Evolutionary conservation across 2,113 vertebrate species (phyloP).

Genomic region (Oryzias woworae): DNA sequence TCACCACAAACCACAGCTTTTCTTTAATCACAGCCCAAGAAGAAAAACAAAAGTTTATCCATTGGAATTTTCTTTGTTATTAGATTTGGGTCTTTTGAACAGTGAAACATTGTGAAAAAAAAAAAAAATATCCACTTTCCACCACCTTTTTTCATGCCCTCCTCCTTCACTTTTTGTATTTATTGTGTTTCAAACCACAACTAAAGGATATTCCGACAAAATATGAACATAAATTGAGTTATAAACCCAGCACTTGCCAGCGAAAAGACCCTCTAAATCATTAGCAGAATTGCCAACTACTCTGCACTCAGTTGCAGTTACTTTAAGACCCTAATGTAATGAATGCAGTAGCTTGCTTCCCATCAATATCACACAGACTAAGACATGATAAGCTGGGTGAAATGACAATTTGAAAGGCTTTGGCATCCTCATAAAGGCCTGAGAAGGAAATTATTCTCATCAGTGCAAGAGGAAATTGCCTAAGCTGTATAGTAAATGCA

Average conservation of each 20-base stretch:
- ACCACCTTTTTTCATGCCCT: background rate
- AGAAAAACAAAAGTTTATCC: too few relatives aligned
- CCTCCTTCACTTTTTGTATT: constrained; percentile 39
- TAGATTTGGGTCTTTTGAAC: too few relatives aligned
- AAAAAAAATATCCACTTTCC: too few relatives aligned
- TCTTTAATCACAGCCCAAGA: too few relatives aligned
- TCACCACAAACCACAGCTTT: too few relatives aligned
- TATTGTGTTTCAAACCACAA: constrained; percentile 33
- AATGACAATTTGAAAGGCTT: constrained; percentile 60
- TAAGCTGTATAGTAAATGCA: constrained; percentile 49
- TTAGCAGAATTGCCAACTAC: constrained; percentile 46
- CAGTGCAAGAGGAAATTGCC: constrained; percentile 61
- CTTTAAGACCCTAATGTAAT: constrained; percentile 51
- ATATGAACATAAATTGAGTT: constrained; percentile 44
- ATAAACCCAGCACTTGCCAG: constrained; percentile 52
- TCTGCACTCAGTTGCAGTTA: constrained; percentile 41
- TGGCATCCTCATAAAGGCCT: constrained; percentile 62
- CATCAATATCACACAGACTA: constrained; percentile 59
- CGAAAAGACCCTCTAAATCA: constrained; percentile 57
- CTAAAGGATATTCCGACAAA: constrained; percentile 42
- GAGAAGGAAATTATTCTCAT: constrained; percentile 65
- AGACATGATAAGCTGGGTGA: constrained; percentile 47
- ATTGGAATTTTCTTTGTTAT: too few relatives aligned
- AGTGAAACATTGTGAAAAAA: too few relatives aligned
- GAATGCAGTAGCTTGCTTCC: constrained; percentile 55